These are phyloP conservation scores for Psittacula cyanocephala DNA, from an alignment of 2,113 vertebrate species.

Conservation along the genomic window DNA sequence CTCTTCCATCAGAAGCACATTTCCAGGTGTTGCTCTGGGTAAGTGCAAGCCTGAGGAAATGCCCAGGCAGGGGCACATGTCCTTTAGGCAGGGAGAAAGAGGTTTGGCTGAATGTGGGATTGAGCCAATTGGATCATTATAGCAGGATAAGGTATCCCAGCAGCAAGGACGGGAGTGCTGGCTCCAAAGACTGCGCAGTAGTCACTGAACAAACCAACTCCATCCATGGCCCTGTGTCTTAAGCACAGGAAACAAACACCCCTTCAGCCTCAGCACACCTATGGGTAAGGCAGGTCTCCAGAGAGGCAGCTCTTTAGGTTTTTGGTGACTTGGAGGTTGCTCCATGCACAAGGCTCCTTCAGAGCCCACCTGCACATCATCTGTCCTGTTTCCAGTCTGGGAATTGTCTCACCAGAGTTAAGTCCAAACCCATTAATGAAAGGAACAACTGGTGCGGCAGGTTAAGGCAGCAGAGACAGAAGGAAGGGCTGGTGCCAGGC, in stretches of 20 bases:
- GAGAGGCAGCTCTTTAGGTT: background rate
- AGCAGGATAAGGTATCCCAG: background rate
- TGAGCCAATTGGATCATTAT: background rate
- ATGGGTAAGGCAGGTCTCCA: background rate
- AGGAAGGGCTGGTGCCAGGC: background rate
- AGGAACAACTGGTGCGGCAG: background rate
- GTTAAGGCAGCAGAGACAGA: background rate
- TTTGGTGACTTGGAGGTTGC: background rate
- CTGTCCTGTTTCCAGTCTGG: fast-evolving
- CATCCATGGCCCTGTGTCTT: background rate
- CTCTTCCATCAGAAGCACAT: background rate
- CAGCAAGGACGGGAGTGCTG: background rate
- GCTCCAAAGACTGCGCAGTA: background rate
- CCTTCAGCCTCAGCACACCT: background rate
- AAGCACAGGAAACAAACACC: background rate
- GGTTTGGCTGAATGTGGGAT: background rate
- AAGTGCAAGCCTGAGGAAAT: background rate
- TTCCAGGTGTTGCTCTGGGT: background rate
- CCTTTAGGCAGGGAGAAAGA: background rate
- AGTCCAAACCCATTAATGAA: fast-evolving
- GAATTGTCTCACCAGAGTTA: background rate
- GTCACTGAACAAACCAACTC: background rate
- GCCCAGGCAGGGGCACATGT: background rate
- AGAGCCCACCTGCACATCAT: background rate
- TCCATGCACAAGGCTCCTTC: background rate